A percentile compares a stretch with the other conserved stretches of the same genome.
phyloP scores from a whole-genome alignment of 2,888 invertebrate species.

The Drosophila multiciliata region DNA sequence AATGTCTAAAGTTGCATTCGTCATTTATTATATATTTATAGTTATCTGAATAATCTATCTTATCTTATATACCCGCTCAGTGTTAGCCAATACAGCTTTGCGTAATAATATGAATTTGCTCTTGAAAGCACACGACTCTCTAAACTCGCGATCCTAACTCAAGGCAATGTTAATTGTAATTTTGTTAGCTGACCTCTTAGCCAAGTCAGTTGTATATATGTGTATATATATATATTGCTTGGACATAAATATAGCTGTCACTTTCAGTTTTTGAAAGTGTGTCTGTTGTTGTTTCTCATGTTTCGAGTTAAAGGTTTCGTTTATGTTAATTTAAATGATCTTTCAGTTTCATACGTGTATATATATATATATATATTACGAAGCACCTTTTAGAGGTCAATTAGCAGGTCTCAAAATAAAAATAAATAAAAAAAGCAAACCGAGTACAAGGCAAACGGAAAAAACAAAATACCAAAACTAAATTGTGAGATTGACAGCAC shows the following conservation, averaged over 20 bases:
- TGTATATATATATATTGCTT: background rate
- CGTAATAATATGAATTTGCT: background rate
- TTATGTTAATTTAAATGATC: conserved; percentile 55
- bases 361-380: conserved; percentile 20
- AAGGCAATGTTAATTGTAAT: conserved; percentile 31
- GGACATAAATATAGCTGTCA: conserved; percentile 4
- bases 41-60: background rate
- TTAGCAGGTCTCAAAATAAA: conserved; percentile 58
- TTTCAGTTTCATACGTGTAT: background rate
- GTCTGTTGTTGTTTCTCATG: conserved; percentile 14
- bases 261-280: conserved; percentile 43
- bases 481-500: conserved; percentile 34
- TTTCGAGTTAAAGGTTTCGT: conserved; percentile 37
- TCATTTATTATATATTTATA: background rate
- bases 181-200: conserved; percentile 9
- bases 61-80: background rate
- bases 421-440: conserved; percentile 33
- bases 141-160: conserved; percentile 17
- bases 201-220: background rate
- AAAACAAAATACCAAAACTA: background rate
- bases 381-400: conserved; percentile 70
- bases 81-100: background rate
- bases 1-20: background rate
- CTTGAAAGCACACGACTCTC: background rate
- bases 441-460: conserved; percentile 32